Evolutionary conservation across 2,888 invertebrate genomes (phyloP).

Genomic region (Willowsia nigromaculata): DNA sequence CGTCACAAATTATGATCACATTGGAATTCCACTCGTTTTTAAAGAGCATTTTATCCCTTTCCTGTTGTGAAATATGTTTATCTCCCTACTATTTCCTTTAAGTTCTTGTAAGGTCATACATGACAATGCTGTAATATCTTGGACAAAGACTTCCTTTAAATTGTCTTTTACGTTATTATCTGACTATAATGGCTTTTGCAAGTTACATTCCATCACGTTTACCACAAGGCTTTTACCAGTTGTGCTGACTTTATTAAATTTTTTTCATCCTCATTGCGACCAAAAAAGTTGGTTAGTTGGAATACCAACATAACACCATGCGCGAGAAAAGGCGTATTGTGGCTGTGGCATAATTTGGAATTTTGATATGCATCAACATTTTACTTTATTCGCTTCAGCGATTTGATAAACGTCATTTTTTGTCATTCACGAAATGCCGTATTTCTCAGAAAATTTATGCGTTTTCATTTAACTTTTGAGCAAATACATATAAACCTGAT

Average conservation of each 20-base stretch:
- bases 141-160: too few species aligned
- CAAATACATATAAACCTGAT: too few species aligned
- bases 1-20: not conserved
- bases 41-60: not conserved
- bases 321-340: not conserved
- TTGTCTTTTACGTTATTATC: too few species aligned
- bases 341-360: not conserved
- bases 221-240: not conserved
- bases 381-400: too few species aligned
- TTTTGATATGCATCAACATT: not conserved
- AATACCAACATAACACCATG: not conserved
- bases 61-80: not conserved
- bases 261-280: not conserved
- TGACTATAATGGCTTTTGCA: not conserved
- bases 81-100: not conserved
- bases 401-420: too few species aligned
- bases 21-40: not conserved
- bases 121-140: not conserved
- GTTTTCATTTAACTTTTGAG: too few species aligned
- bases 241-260: slow-evolving; percentile 20
- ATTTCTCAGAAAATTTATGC: too few species aligned
- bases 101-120: not conserved
- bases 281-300: not conserved
- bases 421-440: too few species aligned
- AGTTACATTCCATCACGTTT: slow-evolving; percentile 25